Evolutionary conservation across 2,797 vertebrate genomes (phyloP).

Genomic region (Margarornis squamiger): DNA sequence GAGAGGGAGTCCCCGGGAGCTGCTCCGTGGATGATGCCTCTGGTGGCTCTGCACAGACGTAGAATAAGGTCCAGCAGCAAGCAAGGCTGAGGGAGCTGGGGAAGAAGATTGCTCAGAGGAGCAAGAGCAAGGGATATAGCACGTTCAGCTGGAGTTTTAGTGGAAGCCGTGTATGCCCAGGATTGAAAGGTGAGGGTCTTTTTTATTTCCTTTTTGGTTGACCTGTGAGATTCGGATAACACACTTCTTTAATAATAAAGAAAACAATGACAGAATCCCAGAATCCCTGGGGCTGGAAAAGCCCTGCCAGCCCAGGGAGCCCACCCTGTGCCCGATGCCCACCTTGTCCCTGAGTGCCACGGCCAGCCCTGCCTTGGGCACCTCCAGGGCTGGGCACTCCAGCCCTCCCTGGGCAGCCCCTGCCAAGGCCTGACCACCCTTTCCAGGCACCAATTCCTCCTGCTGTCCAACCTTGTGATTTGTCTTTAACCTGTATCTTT

Average conservation of each 20-base stretch:
- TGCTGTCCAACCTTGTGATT: not conserved
- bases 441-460: not conserved
- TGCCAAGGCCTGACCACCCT: not conserved
- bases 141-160: not conserved
- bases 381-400: rapidly evolving
- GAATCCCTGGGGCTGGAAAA: not conserved
- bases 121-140: not conserved
- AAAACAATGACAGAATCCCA: not conserved
- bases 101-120: not conserved
- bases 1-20: not conserved
- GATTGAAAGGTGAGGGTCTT: not conserved
- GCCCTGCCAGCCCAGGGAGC: not conserved
- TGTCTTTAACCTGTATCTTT: not conserved
- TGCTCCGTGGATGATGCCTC: not conserved
- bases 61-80: not conserved
- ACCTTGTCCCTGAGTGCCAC: not conserved
- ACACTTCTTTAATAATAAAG: not conserved
- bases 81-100: not conserved
- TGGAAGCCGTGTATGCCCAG: not conserved
- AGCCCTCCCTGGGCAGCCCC: not conserved
- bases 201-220: not conserved
- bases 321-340: rapidly evolving
- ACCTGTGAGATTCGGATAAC: not conserved
- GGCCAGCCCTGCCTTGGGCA: not conserved
- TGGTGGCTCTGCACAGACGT: rapidly evolving